These are phyloP conservation scores for Linhomoeus sp. DNA, from an alignment of 2,888 invertebrate genomes.

Conservation along the genomic window DNA sequence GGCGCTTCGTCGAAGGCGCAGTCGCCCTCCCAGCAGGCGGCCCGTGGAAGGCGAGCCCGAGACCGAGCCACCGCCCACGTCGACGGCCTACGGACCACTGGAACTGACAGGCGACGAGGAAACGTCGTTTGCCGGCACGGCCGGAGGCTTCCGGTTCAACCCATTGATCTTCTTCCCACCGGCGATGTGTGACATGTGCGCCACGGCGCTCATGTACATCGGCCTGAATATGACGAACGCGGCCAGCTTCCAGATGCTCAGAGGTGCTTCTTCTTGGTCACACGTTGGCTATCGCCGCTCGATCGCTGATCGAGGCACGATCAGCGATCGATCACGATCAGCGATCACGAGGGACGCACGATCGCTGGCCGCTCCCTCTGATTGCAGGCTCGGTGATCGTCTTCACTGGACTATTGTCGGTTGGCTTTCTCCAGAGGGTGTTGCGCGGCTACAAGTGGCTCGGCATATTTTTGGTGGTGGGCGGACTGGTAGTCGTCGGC, in stretches of 20 bases:
- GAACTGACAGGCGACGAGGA: constrained; percentile 15
- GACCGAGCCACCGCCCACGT: no score
- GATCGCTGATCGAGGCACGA: no score
- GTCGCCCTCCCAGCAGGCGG: constrained; percentile 33
- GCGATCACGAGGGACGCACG: no score
- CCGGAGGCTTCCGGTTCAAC: constrained; percentile 46
- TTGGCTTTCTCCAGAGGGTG: constrained; percentile 46
- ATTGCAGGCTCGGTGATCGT: constrained; percentile 55
- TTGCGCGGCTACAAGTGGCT: constrained; percentile 31
- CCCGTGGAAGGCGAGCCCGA: no score
- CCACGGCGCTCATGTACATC: constrained; percentile 70
- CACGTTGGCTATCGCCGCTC: constrained; percentile 69
- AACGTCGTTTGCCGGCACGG: constrained; percentile 32
- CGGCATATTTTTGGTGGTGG: constrained; percentile 30
- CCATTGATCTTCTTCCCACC: constrained; percentile 60
- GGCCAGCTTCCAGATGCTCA: constrained; percentile 85
- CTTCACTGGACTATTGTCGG: constrained; percentile 69
- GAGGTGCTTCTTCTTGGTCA: constrained; percentile 45
- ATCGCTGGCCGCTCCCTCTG: no score
- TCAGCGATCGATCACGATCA: no score
- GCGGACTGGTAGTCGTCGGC: constrained; percentile 30
- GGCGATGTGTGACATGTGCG: constrained; percentile 67
- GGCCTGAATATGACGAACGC: constrained; percentile 75
- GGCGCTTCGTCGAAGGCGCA: no score
- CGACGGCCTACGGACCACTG: no score